Evolutionary conservation across 2,797 vertebrate species (phyloP).

Genomic region (Ictinia mississippiensis): DNA sequence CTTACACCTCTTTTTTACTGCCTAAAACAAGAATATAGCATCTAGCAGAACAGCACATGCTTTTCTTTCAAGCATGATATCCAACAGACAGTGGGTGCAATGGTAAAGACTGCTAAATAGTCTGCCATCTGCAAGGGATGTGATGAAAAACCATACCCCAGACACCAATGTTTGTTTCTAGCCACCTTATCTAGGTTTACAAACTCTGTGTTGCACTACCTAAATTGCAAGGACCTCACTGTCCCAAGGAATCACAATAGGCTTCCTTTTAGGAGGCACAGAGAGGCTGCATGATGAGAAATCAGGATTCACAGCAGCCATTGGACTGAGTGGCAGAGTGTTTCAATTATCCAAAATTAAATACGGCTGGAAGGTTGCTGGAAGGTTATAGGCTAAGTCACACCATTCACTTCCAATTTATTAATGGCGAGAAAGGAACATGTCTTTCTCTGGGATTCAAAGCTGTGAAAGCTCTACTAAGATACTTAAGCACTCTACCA

Average conservation of each 20-base stretch:
- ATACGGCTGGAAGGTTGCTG: background rate
- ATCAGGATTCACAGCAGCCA: background rate
- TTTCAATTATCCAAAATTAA: background rate
- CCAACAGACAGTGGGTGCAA: background rate
- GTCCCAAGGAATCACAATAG: background rate
- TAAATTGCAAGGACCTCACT: background rate
- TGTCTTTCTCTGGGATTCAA: background rate
- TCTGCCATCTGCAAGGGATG: background rate
- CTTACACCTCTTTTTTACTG: background rate
- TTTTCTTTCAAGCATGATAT: background rate
- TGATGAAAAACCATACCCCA: background rate
- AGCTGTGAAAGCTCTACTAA: background rate
- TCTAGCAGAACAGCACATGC: background rate
- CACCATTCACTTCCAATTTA: background rate
- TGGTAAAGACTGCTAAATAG: background rate
- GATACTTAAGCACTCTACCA: background rate
- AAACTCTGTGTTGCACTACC: background rate
- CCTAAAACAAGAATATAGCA: background rate
- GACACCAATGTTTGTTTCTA: background rate
- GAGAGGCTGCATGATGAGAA: background rate
- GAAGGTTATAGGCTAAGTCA: background rate
- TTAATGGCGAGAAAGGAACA: background rate
- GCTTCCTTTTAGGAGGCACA: background rate
- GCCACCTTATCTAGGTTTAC: background rate
- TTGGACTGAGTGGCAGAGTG: background rate